Conservation (phyloP, 1,140 invertebrate genomes). For the Zaprionus inermis region DNA sequence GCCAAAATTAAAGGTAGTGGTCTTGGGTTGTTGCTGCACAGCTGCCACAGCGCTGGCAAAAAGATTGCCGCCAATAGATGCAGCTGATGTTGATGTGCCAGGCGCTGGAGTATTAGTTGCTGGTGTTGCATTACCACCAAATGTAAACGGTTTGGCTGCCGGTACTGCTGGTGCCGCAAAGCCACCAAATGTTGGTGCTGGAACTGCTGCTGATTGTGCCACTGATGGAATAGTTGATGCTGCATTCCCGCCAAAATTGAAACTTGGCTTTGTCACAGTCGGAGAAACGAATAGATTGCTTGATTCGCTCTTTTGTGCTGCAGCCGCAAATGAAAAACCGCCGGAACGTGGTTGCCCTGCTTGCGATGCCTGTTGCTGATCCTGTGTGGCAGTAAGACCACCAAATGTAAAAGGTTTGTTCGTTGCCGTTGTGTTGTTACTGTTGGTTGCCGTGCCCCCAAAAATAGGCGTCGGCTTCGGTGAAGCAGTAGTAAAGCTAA, state of each 20-base stretch:
- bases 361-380: constrained; percentile 3
- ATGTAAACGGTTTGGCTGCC: constrained; percentile 55
- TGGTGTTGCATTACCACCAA: constrained; percentile 36
- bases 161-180: constrained; percentile 39
- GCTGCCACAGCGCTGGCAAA: constrained; percentile 59
- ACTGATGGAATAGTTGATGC: not conserved
- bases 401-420: constrained; percentile 40
- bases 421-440: constrained; percentile 6
- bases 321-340: constrained; percentile 58
- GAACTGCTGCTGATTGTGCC: constrained; percentile 1
- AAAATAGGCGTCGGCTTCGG: constrained; percentile 18
- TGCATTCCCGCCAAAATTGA: constrained; percentile 49
- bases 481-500: constrained; percentile 27
- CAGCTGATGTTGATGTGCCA: not conserved
- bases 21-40: constrained; percentile 34
- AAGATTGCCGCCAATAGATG: constrained; percentile 46
- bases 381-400: not conserved
- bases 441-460: constrained; percentile 13
- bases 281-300: constrained; percentile 46
- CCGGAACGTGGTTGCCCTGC: constrained; percentile 15
- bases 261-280: constrained; percentile 36
- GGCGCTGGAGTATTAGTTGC: not conserved
- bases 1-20: constrained; percentile 48
- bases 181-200: constrained; percentile 36
- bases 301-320: constrained; percentile 28